Base-by-base conservation (phyloP, 2,888 invertebrate genomes). In the Polydrusus tereticollis region DNA sequence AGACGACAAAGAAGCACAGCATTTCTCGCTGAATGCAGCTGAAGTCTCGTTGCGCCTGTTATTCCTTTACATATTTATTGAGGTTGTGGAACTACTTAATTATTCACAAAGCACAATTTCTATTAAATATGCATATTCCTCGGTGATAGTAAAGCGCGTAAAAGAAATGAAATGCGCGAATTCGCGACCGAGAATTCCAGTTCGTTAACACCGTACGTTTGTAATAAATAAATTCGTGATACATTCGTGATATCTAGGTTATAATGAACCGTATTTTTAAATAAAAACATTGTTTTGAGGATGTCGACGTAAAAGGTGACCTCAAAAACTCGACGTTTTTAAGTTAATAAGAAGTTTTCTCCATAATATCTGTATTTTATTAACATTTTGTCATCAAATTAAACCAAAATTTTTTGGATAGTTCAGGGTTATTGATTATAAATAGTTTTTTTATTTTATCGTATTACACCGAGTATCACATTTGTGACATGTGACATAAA, bases 211-310 rank as follows among this genome's bases (percentile, higher is more conserved):
- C 20, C 43, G 65, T n/a, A n/a, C 12, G 26, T 23, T 43, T 59
- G 43, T 21, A 59, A 23, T 18, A 59, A 26, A 55, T 52, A 29
- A 50, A 29, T 66, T 29, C 66, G 41, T 55, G 55, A 55, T 65
- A 65, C 65, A 38, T 65, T 64, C 55, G 52, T 12, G 12, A 18
- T 47, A 47, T 47, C 62, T 62, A 47, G 62, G 62, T 62, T 62
- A 62, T 14, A 26, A 47, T 29, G 26, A 47, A 47, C 16, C 16
- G n/a, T 38, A 10, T 36, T 41, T 59, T 59, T 29, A 23, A 55
- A 58, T 66, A 58, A 66, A 58, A 43, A 43, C 38, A 21, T 58
- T 38, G 29, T 55, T 2, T 26, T 20, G 16, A 45, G 26, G 23
- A 50, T 50, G 23, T 50, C n/a, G 7, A 50, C 26, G 50, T 26